Base-by-base conservation (phyloP, 2,797 vertebrate species). In the Manis crassicaudata region DNA sequence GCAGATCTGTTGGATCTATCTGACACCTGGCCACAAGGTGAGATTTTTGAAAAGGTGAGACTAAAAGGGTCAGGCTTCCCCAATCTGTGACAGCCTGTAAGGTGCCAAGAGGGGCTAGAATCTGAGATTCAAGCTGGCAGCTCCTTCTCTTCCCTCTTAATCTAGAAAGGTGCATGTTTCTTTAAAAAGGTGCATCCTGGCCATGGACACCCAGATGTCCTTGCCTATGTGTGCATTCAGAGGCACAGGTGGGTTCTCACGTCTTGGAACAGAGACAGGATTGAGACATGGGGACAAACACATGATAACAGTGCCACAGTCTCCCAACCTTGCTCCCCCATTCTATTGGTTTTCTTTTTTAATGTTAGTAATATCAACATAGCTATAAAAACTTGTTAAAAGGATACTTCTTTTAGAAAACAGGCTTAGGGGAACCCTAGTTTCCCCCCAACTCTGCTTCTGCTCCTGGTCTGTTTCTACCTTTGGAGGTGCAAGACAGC, bases 391-490 rank as follows among this genome's bases (percentile, higher is more conserved):
- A 37, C 17, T 56, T 27, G 16, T 58, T 54, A 17, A 27, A 52
- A 92, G 73, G 35, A 3, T 17, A 14, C 50, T 96, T 85, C 54
- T 80, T 73, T 90, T 56, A 63, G 62, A 70, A 91, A 84, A 86
- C 8, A 83, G n/a, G 54, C 58, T 62, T 32, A 10, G 54, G 68
- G 50, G 40, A 37, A 60, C 70, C 62, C 14, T 67, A 35, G n/a
- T 46, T 63, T 50, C 13, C 43, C 56, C 7, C 27, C 25, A 82
- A 18, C 21, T 75, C 76, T 60, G n/a, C 56, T 68, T 94, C 63
- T 10, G 17, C 35, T 75, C 21, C 62, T 35, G 7, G 7, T 63
- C 27, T 43, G 32, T 79, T 68, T 96, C 77, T 35, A 73, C 5
- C 2, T 16, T 11, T 0, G 40, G 32, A 6, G 11, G 7, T 23